phyloP scores from a whole-genome alignment of 1,140 invertebrate species.

The Drosophila pachea region DNA sequence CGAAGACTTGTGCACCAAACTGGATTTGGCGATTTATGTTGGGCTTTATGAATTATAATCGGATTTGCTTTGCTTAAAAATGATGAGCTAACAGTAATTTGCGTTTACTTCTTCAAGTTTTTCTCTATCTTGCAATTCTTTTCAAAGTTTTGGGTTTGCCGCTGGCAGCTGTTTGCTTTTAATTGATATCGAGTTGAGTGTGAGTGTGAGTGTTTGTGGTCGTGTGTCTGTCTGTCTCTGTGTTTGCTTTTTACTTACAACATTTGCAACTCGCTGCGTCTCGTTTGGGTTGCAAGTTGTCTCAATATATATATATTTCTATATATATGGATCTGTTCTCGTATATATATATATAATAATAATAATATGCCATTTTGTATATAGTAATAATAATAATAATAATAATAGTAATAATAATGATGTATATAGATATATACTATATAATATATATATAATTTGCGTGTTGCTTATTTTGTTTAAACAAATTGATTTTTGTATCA shows the following conservation, averaged over 20 bases:
- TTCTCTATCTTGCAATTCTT: constrained; percentile 21
- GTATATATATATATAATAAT: constrained; percentile 60
- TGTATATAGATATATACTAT: constrained; percentile 46
- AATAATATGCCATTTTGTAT: constrained; percentile 72
- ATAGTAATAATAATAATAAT: constrained; percentile 68
- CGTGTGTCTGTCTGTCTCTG: constrained; percentile 9
- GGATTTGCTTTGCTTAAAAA: constrained; percentile 5
- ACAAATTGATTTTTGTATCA: constrained; percentile 69
- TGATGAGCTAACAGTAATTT: constrained; percentile 26
- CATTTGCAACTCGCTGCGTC: constrained; percentile 16
- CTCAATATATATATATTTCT: constrained; percentile 32
- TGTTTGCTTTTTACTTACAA: constrained; percentile 13
- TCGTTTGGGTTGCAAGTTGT: constrained; percentile 21
- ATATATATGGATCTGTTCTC: constrained; percentile 28
- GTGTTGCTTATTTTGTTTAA: constrained; percentile 69
- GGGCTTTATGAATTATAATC: too few relatives aligned
- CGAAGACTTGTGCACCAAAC: constrained; percentile 60
- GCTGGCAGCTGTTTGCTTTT: constrained; percentile 64
- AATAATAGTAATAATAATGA: constrained; percentile 73
- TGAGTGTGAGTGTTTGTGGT: constrained; percentile 4
- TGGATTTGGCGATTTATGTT: constrained; percentile 37
- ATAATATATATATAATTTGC: constrained; percentile 64
- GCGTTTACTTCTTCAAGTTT: constrained; percentile 32
- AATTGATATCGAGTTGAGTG: constrained; percentile 58
- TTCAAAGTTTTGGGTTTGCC: constrained; percentile 57